These are phyloP conservation scores for Uropsilus gracilis DNA, from an alignment of 2,113 vertebrate species.

Conservation along the genomic window DNA sequence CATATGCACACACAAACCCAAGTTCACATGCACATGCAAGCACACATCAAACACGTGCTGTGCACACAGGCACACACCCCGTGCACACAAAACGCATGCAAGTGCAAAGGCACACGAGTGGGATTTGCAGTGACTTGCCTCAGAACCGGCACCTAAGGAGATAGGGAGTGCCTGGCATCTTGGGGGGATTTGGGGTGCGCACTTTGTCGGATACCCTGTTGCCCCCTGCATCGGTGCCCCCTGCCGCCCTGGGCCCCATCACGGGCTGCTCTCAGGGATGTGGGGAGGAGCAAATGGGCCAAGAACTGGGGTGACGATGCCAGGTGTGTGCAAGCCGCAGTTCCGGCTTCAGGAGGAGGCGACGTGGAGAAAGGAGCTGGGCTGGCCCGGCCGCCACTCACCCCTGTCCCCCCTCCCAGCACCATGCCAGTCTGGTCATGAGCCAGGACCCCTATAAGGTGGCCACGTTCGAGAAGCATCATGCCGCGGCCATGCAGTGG, in stretches of 20 bases:
- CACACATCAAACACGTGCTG: neutral
- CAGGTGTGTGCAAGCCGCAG: too few relatives aligned
- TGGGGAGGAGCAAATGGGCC: rapidly evolving
- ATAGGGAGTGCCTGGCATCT: too few relatives aligned
- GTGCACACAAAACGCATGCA: neutral
- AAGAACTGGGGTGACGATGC: too few relatives aligned
- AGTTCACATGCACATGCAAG: too few relatives aligned
- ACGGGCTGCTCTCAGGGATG: too few relatives aligned
- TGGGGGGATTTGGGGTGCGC: too few relatives aligned
- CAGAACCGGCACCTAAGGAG: neutral
- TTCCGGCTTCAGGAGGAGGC: too few relatives aligned
- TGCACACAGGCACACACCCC: neutral
- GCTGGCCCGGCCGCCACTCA: neutral
- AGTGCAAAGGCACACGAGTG: neutral
- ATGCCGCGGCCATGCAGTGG: constrained; percentile 83
- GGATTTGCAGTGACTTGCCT: neutral
- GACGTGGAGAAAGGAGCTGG: neutral
- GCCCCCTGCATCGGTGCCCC: neutral
- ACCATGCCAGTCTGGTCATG: constrained; percentile 86
- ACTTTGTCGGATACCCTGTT: too few relatives aligned
- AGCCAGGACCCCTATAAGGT: constrained; percentile 87
- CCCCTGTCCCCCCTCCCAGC: constrained; percentile 72
- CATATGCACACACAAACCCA: neutral
- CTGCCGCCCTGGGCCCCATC: too few relatives aligned
- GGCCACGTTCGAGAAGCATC: constrained; percentile 80